Conservation (phyloP, 2,888 invertebrate species). For the Quadroppia sp. region DNA sequence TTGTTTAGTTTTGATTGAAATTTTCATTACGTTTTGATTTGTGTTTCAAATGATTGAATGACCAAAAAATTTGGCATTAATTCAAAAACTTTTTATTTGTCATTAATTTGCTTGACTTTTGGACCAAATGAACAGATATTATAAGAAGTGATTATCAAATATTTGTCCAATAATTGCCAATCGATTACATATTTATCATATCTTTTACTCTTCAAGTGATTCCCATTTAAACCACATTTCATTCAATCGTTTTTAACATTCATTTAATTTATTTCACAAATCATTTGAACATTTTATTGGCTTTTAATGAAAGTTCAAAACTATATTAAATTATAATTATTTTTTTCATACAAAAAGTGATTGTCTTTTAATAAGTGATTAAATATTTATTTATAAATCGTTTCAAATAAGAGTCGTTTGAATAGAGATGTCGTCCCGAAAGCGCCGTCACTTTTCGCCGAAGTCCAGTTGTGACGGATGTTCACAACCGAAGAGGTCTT, state of each 20-base stretch:
- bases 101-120: not conserved
- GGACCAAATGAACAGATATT: not conserved
- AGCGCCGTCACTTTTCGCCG: not conserved
- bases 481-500: conserved; percentile 3
- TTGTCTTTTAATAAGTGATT: too few species aligned
- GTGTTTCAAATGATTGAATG: not conserved
- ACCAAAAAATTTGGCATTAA: not conserved
- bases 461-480: not conserved
- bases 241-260: not conserved
- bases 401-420: too few species aligned
- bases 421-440: conserved; percentile 21
- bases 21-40: not conserved
- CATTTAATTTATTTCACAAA: too few species aligned
- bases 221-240: not conserved
- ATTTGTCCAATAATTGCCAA: not conserved
- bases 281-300: too few species aligned
- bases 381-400: too few species aligned
- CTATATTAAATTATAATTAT: too few species aligned
- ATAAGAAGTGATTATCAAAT: not conserved
- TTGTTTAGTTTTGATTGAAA: not conserved
- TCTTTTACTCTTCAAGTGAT: not conserved
- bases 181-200: not conserved
- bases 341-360: too few species aligned
- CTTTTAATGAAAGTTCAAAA: too few species aligned
- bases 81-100: not conserved